Base-by-base conservation (phyloP, 2,797 vertebrate genomes). In the Taenioides sp. region DNA sequence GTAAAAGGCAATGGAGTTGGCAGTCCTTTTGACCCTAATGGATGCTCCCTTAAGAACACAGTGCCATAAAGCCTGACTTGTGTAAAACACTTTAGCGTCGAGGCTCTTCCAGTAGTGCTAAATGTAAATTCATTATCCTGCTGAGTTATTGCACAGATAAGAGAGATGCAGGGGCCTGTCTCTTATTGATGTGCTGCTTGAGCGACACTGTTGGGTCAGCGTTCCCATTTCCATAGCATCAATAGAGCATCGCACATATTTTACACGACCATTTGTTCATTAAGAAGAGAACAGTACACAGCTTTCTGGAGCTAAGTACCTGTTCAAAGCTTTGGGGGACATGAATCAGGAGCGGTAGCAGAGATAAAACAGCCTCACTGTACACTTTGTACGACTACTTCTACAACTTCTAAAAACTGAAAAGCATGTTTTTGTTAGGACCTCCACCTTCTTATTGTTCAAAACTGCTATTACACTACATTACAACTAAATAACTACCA, bases 191-290 rank as follows among this genome's bases (percentile, higher is more conserved):
- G 81, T 89, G 80, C n/a, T 74, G 76, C 84, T 80, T 75, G 79
- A 85, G 71, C 63, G 47, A 81, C 74, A 80, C 75, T 84, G 87
- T 90, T 84, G 75, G 80, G 81, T 92, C 91, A 92, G 91, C 88
- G 59, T 81, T 86, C 68, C 76, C 69, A 84, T 87, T 89, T 88
- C 85, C 83, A 84, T 87, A 87, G 69, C 84, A 90, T 93, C 89
- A 90, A 87, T 92, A 86, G 76, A 70, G 75, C 66, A 72, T 75
- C 75, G 78, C 72, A 67, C 78, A 87, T 86, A 87, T 87, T 93
- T 86, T 79, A 87, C 84, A 79, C 72, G 78, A 79, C 83, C 81
- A 90, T 90, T 91, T 87, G 85, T 87, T 90, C 85, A 91, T 89
- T 91, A 88, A 79, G 72, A 70, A 74, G 79, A 81, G 78, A 86